phyloP scores from a whole-genome alignment of 2,888 invertebrate species.

The Cerceris rybyensis region DNA sequence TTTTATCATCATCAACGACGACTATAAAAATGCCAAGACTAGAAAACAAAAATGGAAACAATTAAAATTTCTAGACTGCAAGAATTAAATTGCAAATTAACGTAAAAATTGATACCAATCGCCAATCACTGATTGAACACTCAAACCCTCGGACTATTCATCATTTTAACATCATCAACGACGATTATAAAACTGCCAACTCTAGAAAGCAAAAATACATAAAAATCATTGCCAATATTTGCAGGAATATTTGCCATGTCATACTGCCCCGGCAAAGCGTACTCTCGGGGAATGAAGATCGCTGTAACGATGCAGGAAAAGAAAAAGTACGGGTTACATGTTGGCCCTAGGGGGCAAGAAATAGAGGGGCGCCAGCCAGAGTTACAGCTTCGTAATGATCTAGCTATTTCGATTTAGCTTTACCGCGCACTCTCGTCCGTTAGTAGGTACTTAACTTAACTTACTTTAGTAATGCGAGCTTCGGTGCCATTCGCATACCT shows the following conservation, averaged over 20 bases:
- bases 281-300: conserved; percentile 30
- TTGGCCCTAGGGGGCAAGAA: conserved; percentile 54
- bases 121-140: too few species aligned
- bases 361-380: conserved; percentile 53
- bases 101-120: too few species aligned
- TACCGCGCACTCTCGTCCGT: conserved; percentile 63
- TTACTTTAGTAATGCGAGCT: conserved; percentile 58
- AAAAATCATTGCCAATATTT: too few species aligned
- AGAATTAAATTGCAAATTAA: too few species aligned
- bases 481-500: conserved; percentile 65
- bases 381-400: conserved; percentile 68
- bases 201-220: too few species aligned
- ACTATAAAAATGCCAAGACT: too few species aligned
- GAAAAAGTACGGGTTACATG: conserved; percentile 51
- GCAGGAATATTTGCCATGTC: neutral
- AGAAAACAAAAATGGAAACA: too few species aligned
- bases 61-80: too few species aligned
- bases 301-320: conserved; percentile 36
- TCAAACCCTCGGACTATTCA: too few species aligned
- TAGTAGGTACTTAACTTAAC: conserved; percentile 65
- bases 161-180: too few species aligned
- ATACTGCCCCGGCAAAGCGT: neutral
- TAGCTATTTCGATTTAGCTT: conserved; percentile 74
- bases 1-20: too few species aligned
- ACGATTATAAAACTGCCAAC: too few species aligned